A percentile compares a stretch with the other conserved stretches of the same genome.
Evolutionary conservation across 1,140 invertebrate genomes (phyloP).

Genomic region (Xylocopa sonorina): DNA sequence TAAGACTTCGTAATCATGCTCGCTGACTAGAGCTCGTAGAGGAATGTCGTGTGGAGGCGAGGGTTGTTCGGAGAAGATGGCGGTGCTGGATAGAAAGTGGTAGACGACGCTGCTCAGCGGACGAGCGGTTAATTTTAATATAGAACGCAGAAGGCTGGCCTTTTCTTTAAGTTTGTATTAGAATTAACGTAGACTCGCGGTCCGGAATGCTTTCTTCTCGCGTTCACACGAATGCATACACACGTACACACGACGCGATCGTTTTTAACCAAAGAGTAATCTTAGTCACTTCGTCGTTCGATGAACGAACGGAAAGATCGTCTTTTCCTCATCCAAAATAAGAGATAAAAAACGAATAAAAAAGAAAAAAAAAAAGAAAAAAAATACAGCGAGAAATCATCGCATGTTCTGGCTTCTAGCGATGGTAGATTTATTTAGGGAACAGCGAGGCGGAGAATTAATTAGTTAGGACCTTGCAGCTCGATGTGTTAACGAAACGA

Average conservation of each 20-base stretch:
- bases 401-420: conserved; percentile 38
- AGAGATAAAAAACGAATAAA: neutral
- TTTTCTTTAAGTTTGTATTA: conserved; percentile 72
- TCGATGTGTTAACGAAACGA: conserved; percentile 41
- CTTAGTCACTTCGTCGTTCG: conserved; percentile 65
- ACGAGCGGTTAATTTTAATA: conserved; percentile 74
- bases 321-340: conserved; percentile 27
- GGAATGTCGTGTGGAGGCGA: neutral
- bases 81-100: too few species aligned
- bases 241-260: conserved; percentile 60
- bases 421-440: conserved; percentile 36
- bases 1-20: conserved; percentile 35
- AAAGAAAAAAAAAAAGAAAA: neutral
- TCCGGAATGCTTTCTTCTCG: conserved; percentile 46
- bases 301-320: conserved; percentile 25
- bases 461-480: conserved; percentile 37
- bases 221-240: conserved; percentile 13
- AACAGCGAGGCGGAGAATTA: conserved; percentile 14
- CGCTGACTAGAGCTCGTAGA: conserved; percentile 26
- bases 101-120: neutral
- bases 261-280: conserved; percentile 81
- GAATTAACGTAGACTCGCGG: conserved; percentile 69
- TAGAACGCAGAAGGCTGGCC: conserved; percentile 73
- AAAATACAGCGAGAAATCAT: conserved; percentile 28
- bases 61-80: too few species aligned